Evolutionary conservation across 2,888 invertebrate species (phyloP).

Genomic region (Dolomedes plantarius): DNA sequence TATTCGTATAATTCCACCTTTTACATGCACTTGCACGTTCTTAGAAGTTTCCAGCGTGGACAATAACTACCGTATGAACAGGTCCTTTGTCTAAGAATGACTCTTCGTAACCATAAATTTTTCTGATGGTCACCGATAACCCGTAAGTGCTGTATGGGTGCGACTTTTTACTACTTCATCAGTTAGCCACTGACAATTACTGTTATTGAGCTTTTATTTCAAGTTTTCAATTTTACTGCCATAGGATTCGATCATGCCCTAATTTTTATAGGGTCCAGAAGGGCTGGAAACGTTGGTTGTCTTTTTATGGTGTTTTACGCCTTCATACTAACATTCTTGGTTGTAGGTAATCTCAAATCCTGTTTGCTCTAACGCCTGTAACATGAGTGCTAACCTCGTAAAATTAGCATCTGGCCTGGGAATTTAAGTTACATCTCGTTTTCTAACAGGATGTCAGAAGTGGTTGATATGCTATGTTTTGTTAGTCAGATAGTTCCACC

Average conservation of each 20-base stretch:
- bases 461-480: too few species aligned
- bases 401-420: constrained; percentile 2
- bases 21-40: constrained; percentile 7
- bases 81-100: constrained; percentile 27
- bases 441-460: too few species aligned
- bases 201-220: constrained; percentile 13
- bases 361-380: neutral
- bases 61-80: constrained; percentile 24
- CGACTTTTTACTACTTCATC: constrained; percentile 38
- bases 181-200: constrained; percentile 22
- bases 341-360: neutral
- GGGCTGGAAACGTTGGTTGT: neutral
- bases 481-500: too few species aligned
- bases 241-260: neutral
- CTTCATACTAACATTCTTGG: neutral
- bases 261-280: neutral
- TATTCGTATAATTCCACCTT: constrained; percentile 19
- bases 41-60: constrained; percentile 6
- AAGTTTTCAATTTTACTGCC: constrained; percentile 1
- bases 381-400: neutral
- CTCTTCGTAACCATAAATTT: constrained; percentile 15
- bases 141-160: constrained; percentile 13
- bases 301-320: neutral
- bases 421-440: too few species aligned
- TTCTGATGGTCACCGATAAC: neutral